A percentile compares a stretch with the other conserved stretches of the same genome.
Evolutionary conservation across 2,797 vertebrate genomes (phyloP).

Genomic region (Spondyliosoma cantharus): DNA sequence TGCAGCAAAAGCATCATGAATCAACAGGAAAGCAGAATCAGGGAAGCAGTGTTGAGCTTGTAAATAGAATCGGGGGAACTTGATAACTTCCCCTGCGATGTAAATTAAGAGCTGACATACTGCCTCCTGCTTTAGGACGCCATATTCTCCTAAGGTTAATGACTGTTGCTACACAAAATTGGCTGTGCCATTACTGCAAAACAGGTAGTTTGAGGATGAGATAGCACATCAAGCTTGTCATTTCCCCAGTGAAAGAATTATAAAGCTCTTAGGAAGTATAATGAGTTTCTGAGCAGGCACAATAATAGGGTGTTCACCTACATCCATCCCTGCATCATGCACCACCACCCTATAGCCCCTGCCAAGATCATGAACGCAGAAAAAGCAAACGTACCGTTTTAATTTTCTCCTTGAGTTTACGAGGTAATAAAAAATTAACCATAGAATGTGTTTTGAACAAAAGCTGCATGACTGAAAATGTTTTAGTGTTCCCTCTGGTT

Average conservation of each 20-base stretch:
- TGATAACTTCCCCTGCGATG: slow-evolving; percentile 41
- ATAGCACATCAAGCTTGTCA: slow-evolving; percentile 36
- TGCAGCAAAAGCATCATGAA: slow-evolving; percentile 56
- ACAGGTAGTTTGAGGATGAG: slow-evolving; percentile 39
- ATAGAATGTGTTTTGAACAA: slow-evolving; percentile 14
- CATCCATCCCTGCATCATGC: slow-evolving; percentile 18
- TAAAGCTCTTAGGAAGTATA: slow-evolving; percentile 24
- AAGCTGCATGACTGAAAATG: not conserved
- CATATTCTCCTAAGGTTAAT: slow-evolving; percentile 64
- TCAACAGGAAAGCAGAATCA: slow-evolving; percentile 52
- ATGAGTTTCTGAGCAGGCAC: slow-evolving; percentile 25
- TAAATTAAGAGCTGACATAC: slow-evolving; percentile 58
- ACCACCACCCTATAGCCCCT: not conserved
- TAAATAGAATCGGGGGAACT: slow-evolving; percentile 48
- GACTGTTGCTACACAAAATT: slow-evolving; percentile 23
- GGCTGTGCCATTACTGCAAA: slow-evolving; percentile 33
- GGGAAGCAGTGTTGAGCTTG: slow-evolving; percentile 30
- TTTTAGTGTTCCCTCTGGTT: slow-evolving; percentile 28
- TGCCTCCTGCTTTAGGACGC: slow-evolving; percentile 13
- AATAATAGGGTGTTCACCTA: slow-evolving; percentile 35
- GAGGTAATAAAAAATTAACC: slow-evolving; percentile 22
- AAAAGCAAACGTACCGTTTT: not conserved
- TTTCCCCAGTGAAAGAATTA: slow-evolving; percentile 51
- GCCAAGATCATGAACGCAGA: slow-evolving; percentile 11
- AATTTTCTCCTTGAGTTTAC: slow-evolving; percentile 29